Evolutionary conservation across 2,797 vertebrate genomes (phyloP).

Genomic region (Aplochiton taeniatus): DNA sequence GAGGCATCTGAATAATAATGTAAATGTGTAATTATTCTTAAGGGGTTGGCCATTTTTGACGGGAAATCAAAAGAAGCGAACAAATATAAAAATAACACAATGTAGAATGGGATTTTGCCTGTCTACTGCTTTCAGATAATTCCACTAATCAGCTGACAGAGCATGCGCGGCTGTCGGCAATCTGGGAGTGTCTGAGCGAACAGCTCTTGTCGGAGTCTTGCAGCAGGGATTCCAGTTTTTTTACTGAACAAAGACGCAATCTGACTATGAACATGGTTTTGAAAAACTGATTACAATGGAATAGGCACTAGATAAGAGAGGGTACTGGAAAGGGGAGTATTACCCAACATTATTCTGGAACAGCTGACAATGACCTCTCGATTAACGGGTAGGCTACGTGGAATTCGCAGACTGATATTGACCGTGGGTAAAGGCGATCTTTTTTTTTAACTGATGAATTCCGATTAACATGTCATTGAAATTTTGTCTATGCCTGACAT

Average conservation of each 20-base stretch:
- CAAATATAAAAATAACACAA: no score
- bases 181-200: slow-evolving; percentile 75
- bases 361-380: slow-evolving; percentile 63
- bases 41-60: no score
- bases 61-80: no score
- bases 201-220: slow-evolving; percentile 9
- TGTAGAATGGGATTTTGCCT: neutral
- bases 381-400: slow-evolving; percentile 48
- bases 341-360: slow-evolving; percentile 41
- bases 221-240: slow-evolving; percentile 44
- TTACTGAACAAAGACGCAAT: slow-evolving; percentile 59
- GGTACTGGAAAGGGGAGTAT: slow-evolving; percentile 16
- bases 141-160: slow-evolving; percentile 29
- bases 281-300: slow-evolving; percentile 26
- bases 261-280: slow-evolving; percentile 20
- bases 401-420: slow-evolving; percentile 38
- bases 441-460: neutral
- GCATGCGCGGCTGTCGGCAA: slow-evolving; percentile 63
- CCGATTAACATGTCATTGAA: no score
- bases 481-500: no score
- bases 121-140: neutral
- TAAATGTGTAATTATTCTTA: no score
- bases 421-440: neutral
- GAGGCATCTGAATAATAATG: no score
- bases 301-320: slow-evolving; percentile 11